Evolutionary conservation across 2,113 vertebrate species (phyloP), one percentile per base, ranked within the genome.

Genomic region (Oncorhynchus kisutch): DNA sequence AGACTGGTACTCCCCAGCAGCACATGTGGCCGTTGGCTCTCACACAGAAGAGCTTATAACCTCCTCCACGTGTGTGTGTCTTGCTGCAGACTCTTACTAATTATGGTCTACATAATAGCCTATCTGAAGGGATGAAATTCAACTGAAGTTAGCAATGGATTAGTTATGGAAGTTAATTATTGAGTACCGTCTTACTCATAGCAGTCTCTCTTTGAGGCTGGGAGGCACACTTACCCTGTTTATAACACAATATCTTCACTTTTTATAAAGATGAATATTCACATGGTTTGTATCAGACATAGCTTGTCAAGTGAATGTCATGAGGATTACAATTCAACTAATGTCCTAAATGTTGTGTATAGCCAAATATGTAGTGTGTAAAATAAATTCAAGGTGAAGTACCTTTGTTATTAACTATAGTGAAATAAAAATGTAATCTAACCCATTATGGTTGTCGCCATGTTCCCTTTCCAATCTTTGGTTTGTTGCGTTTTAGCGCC

Each of bases 11-110:
- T 74, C 62, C 29, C 69, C 80, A 67, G 67, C 48, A 77, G 31
- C 67, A 71, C 49, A 49, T 4, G 45, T 39, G 25, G 31, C 18
- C 70, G 24, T 60, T 34, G 65, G 57, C 8, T 29, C 73, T 73
- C 60, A 70, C 57, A 24, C 70, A 67, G 72, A 69, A 70, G 73
- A 64, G 83, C 60, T 82, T 80, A 76, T 62, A 16, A 34, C 45
- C 57, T 68, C 68, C 68, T 16, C 45, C 27, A 3, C 20, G 49
- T 29, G 70, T 59, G 51, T 57, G 24, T 57, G 70, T 57, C 20
- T 20, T 65, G 12, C 59, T 62, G 18, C 59, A 70, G 45, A 70
- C 12, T 24, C 11, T 49, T 6, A 31, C 65, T 45, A 22, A 68
- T 16, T 34, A 29, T 45, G 18, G 13, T 48, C 39, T 48, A 25